phyloP scores from a whole-genome alignment of 2,888 invertebrate genomes.

The Thysanoteuthis rhombus region DNA sequence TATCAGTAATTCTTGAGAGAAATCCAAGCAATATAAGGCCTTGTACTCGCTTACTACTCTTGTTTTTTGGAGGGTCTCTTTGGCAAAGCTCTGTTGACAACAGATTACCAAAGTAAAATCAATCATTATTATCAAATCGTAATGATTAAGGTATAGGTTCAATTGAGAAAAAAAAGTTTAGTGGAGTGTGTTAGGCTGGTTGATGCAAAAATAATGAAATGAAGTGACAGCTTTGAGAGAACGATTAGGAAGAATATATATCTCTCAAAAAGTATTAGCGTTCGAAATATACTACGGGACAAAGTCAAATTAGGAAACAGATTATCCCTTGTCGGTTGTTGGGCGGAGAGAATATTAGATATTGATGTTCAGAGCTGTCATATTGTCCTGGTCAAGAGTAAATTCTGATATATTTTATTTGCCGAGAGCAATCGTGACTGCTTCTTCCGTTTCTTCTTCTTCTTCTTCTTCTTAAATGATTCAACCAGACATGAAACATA shows the following conservation, averaged over 20 bases:
- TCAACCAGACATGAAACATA: too few relatives aligned
- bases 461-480: too few relatives aligned
- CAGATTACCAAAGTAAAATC: neutral
- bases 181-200: neutral
- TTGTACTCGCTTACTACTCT: neutral
- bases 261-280: neutral
- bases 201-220: neutral
- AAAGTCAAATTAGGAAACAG: neutral
- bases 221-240: neutral
- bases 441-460: too few relatives aligned
- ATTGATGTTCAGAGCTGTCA: neutral
- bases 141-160: neutral
- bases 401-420: too few relatives aligned
- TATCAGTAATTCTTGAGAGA: too few relatives aligned
- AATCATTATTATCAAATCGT: neutral
- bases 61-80: too few relatives aligned
- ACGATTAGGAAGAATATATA: neutral
- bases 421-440: too few relatives aligned
- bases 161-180: neutral
- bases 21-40: too few relatives aligned
- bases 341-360: neutral
- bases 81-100: neutral
- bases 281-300: neutral
- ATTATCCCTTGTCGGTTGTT: neutral
- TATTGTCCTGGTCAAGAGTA: neutral